A percentile compares a stretch with the other conserved stretches of the same genome.
Evolutionary conservation across 2,888 invertebrate species (phyloP).

Genomic region (Drosophila phalerata): DNA sequence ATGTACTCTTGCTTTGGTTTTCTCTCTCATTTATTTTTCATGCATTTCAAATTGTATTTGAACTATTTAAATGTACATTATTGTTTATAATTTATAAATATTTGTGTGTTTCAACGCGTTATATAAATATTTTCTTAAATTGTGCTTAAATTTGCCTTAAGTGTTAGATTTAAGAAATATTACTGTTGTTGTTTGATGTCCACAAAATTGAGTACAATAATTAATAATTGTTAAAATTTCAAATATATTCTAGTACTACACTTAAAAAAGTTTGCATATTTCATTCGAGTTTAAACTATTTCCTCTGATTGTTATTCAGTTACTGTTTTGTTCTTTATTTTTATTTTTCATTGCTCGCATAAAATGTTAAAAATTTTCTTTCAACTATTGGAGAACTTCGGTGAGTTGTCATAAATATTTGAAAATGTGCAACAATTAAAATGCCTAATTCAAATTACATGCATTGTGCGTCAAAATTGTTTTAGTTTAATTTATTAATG

Average conservation of each 20-base stretch:
- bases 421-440: conserved; percentile 62
- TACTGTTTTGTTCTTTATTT: conserved; percentile 50
- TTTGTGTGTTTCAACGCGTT: conserved; percentile 69
- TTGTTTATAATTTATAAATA: conserved; percentile 70
- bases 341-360: conserved; percentile 5
- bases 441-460: conserved; percentile 53
- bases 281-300: conserved; percentile 63
- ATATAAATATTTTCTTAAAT: conserved; percentile 63
- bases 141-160: conserved; percentile 64
- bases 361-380: conserved; percentile 50
- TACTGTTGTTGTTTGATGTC: conserved; percentile 41
- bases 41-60: conserved; percentile 82
- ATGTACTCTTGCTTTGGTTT: conserved; percentile 1
- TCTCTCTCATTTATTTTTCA: conserved; percentile 67
- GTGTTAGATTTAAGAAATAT: conserved; percentile 49
- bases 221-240: conserved; percentile 65
- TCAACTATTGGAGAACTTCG: conserved; percentile 54
- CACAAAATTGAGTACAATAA: conserved; percentile 65
- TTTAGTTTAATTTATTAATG: conserved; percentile 19
- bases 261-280: conserved; percentile 60
- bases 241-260: conserved; percentile 59
- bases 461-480: conserved; percentile 59
- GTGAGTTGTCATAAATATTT: conserved; percentile 46
- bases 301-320: conserved; percentile 72
- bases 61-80: conserved; percentile 78